phyloP scores from a whole-genome alignment of 2,888 invertebrate genomes.

The Colostygia pectinataria region DNA sequence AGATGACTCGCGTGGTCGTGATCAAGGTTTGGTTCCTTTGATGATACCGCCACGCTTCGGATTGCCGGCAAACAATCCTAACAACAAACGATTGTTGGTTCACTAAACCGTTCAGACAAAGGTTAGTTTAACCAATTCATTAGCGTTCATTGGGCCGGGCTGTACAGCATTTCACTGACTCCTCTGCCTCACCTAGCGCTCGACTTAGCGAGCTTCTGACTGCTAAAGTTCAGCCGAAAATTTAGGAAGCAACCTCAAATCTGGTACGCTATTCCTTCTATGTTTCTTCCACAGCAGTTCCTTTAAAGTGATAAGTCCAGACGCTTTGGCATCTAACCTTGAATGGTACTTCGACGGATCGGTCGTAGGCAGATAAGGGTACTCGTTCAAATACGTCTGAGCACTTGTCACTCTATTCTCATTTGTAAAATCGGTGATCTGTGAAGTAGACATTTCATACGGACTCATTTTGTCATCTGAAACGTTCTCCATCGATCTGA shows the following conservation, averaged over 20 bases:
- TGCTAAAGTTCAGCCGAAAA: constrained; percentile 67
- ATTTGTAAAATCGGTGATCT: constrained; percentile 61
- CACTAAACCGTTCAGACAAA: too few species aligned
- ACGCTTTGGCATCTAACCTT: constrained; percentile 68
- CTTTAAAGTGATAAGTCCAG: constrained; percentile 73
- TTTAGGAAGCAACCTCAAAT: constrained; percentile 66
- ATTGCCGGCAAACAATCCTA: too few species aligned
- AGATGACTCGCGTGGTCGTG: too few species aligned
- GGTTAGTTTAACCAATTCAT: too few species aligned
- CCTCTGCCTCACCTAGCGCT: too few species aligned
- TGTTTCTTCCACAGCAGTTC: constrained; percentile 61
- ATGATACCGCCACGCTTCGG: too few species aligned
- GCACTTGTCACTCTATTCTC: constrained; percentile 64
- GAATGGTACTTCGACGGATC: constrained; percentile 77
- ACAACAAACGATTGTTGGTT: too few species aligned
- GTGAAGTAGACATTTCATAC: constrained; percentile 67
- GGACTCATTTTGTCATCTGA: constrained; percentile 60
- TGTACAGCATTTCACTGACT: too few species aligned
- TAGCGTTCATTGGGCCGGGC: too few species aligned
- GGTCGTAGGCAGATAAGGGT: constrained; percentile 77
- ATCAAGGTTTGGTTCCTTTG: too few species aligned
- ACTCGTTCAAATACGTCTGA: constrained; percentile 75
- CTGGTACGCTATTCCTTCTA: constrained; percentile 76
- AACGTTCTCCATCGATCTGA: constrained; percentile 78
- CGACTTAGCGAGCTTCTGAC: too few species aligned